A percentile compares a stretch with the other conserved stretches of the same genome.
These are phyloP conservation scores for Patella pellucida DNA, from an alignment of 2,888 invertebrate species.

Conservation along the genomic window DNA sequence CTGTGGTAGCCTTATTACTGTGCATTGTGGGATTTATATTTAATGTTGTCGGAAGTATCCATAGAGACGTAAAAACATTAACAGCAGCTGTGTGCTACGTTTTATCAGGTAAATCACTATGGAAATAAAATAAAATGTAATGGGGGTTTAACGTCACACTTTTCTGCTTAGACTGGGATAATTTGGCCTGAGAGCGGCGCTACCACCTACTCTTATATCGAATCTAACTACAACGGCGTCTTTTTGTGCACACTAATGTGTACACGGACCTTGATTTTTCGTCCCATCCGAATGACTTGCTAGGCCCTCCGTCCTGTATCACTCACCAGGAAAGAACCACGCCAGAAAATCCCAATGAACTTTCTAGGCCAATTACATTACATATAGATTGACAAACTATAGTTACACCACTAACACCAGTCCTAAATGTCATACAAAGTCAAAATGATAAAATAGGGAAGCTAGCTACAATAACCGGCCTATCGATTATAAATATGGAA, in stretches of 20 bases:
- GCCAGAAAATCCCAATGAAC: neutral
- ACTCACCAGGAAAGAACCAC: no score
- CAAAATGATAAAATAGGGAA: no score
- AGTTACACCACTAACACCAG: no score
- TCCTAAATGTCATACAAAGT: no score
- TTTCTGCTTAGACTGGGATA: no score
- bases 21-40: slow-evolving; percentile 59
- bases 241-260: neutral
- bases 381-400: no score
- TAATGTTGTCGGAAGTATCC: slow-evolving; percentile 62
- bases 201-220: no score
- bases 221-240: neutral
- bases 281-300: neutral
- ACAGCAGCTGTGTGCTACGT: slow-evolving; percentile 64
- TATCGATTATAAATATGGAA: no score
- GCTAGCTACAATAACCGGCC: no score
- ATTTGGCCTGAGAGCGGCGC: no score
- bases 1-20: slow-evolving; percentile 61
- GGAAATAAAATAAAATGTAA: neutral
- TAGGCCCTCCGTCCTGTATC: neutral
- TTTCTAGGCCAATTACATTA: neutral
- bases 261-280: no score
- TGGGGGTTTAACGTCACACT: no score
- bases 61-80: slow-evolving; percentile 61
- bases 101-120: slow-evolving; percentile 53